Evolutionary conservation across 2,888 invertebrate species (phyloP), one percentile per base, ranked within the genome.

Genomic region (Drosophila nigricruria): DNA sequence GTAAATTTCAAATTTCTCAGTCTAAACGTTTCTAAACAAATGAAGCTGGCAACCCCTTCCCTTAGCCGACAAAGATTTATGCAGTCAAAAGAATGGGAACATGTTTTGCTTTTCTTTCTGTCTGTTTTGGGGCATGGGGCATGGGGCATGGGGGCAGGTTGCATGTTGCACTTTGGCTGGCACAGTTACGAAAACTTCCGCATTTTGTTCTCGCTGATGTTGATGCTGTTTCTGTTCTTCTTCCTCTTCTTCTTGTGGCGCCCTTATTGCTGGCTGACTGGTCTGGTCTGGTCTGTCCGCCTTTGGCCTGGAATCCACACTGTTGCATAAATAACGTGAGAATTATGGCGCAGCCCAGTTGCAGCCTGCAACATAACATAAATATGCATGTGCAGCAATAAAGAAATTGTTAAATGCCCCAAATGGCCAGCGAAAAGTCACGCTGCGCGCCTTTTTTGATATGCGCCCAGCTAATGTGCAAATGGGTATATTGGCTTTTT

Each of bases 381-480:
- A 84, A 84, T 88, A 84, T 84, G 89, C 87, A 84, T 81, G 84
- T 40, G 70, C 81, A 25, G 71, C 84, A 79, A 79, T 83, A 88
- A 84, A 83, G 87, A 88, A 88, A 86, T 86, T 88, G 81, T 86
- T 86, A 81, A 84, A 82, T 84, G 83, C 75, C 70, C 78, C 78
- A 56, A 56, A 72, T 56, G 50, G 43, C 65, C 67, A 54, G 75
- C 79, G 78, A 82, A 68, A 54, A 54, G 66, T 27, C 63, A 34
- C 50, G 43, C 53, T 53, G 53, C 27, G 53, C 38, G 25, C 38
- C 32, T 53, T 53, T 52, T 47, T 10, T 5, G 10, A 25, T 18
- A 3, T 3, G 6, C 12, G 53, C 38, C 8, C n/a, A 0, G 0
- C 6, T 25, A n/a, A 0, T 3, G 25, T 0, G 3, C 1, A 34